Conservation (phyloP, 2,797 vertebrate species). For the Artibeus lituratus region DNA sequence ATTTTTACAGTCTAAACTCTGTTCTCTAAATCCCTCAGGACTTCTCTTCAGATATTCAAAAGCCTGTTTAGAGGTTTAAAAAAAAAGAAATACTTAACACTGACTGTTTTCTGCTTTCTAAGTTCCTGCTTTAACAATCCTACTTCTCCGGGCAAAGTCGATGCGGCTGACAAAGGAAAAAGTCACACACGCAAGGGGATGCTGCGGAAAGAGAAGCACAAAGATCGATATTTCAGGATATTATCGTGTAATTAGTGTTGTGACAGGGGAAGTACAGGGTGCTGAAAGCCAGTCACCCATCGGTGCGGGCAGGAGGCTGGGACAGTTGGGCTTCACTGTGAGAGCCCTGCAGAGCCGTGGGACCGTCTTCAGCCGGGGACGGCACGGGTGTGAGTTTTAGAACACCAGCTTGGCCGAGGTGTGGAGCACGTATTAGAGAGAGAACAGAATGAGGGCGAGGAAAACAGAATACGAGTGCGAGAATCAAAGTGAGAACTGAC, state of each 20-base stretch:
- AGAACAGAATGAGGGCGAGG: not conserved
- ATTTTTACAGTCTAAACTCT: conserved; percentile 18
- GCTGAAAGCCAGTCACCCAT: too few relatives aligned
- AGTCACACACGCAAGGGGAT: not conserved
- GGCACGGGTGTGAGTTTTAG: not conserved
- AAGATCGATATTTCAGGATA: not conserved
- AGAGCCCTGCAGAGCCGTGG: not conserved
- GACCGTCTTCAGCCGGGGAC: not conserved
- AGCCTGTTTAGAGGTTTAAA: conserved; percentile 21
- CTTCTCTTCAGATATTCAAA: conserved; percentile 52
- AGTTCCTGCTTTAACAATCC: conserved; percentile 25
- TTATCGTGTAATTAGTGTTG: not conserved
- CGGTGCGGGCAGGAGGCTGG: not conserved
- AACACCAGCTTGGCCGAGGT: not conserved
- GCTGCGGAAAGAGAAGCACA: not conserved
- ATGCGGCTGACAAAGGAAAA: not conserved
- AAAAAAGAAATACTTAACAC: not conserved
- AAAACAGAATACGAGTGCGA: not conserved
- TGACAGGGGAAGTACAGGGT: not conserved
- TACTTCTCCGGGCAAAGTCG: conserved; percentile 28
- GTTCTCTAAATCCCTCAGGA: conserved; percentile 29
- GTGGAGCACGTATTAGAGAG: not conserved
- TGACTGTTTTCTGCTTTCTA: conserved; percentile 28
- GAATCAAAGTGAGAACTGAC: not conserved
- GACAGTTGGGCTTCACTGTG: not conserved